phyloP scores from a whole-genome alignment of 2,113 vertebrate genomes.

The Dipodomys ordii region DNA sequence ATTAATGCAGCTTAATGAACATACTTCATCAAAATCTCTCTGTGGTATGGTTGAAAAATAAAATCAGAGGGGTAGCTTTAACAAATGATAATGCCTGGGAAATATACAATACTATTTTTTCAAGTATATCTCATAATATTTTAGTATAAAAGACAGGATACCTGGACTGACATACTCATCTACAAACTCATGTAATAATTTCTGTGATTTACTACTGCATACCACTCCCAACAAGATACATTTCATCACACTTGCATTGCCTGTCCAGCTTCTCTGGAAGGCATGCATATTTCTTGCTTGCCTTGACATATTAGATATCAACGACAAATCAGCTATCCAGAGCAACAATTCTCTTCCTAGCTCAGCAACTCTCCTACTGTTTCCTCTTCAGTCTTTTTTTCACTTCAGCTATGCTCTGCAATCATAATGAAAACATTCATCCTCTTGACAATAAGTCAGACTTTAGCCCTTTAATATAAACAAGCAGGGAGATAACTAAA shows the following conservation, averaged over 20 bases:
- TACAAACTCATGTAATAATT: slow-evolving; percentile 69
- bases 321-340: slow-evolving; percentile 85
- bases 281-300: slow-evolving; percentile 74
- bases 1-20: slow-evolving; percentile 75
- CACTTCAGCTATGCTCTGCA: slow-evolving; percentile 80
- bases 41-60: slow-evolving; percentile 51
- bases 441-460: slow-evolving; percentile 79
- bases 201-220: slow-evolving; percentile 45
- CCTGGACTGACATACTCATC: background rate
- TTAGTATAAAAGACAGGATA: background rate
- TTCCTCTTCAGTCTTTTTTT: slow-evolving; percentile 75
- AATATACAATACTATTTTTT: background rate
- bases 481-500: background rate
- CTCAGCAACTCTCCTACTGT: slow-evolving; percentile 82
- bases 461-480: slow-evolving; percentile 77
- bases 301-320: slow-evolving; percentile 84
- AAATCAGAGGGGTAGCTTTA: slow-evolving; percentile 36
- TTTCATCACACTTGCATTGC: slow-evolving; percentile 71
- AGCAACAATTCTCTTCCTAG: slow-evolving; percentile 65
- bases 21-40: slow-evolving; percentile 74
- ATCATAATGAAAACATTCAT: slow-evolving; percentile 85
- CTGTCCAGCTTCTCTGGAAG: slow-evolving; percentile 66
- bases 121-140: background rate
- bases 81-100: slow-evolving; percentile 12
- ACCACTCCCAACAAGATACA: slow-evolving; percentile 44